These are phyloP conservation scores for Indri indri DNA, from an alignment of 2,113 vertebrate species.

Conservation along the genomic window DNA sequence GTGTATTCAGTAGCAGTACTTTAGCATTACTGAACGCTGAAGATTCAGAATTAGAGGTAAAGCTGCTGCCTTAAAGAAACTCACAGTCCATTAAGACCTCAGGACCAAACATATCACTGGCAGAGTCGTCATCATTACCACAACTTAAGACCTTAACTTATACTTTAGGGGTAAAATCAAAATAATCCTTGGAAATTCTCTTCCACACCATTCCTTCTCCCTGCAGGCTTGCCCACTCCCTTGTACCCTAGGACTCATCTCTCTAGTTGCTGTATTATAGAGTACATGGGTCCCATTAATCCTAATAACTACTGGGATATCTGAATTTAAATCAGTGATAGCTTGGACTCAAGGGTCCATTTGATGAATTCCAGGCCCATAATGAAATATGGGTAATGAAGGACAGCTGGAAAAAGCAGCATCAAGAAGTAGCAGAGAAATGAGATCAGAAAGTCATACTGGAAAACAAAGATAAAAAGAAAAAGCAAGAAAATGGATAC, in stretches of 20 bases:
- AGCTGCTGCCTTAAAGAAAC: background rate
- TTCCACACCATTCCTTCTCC: background rate
- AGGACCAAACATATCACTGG: background rate
- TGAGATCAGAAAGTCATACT: background rate
- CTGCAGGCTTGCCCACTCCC: background rate
- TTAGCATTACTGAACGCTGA: background rate
- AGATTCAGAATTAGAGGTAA: background rate
- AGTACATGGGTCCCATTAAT: background rate
- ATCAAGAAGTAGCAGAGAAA: background rate
- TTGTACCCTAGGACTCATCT: background rate
- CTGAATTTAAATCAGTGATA: conserved; percentile 8
- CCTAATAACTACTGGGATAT: background rate
- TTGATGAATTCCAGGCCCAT: background rate
- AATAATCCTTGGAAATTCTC: background rate
- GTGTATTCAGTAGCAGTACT: background rate
- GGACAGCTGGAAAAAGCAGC: background rate
- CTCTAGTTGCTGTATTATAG: background rate
- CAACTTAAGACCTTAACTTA: background rate
- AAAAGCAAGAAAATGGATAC: background rate
- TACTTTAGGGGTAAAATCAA: background rate
- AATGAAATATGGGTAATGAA: background rate
- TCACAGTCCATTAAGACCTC: background rate
- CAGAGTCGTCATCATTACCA: background rate
- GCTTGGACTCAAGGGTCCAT: background rate
- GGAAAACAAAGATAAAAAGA: background rate